Conservation (phyloP, 2,797 vertebrate genomes). For the Hipposideros larvatus region DNA sequence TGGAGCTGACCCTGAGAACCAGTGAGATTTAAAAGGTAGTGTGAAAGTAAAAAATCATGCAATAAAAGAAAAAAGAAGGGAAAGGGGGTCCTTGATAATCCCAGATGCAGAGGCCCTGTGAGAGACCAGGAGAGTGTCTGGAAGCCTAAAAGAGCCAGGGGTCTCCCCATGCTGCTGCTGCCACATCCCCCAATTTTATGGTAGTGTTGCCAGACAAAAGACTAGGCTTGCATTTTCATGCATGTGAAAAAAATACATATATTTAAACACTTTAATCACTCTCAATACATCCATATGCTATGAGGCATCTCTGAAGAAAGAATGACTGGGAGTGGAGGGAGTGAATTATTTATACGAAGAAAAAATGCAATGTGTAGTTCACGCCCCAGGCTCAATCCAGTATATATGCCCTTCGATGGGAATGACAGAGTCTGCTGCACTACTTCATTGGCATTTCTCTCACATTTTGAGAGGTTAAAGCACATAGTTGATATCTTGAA, state of each 20-base stretch:
- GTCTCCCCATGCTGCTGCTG: too few species aligned
- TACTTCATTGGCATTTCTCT: neutral
- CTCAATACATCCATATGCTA: neutral
- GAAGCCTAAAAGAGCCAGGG: neutral
- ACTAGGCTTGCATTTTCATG: neutral
- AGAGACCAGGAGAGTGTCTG: neutral
- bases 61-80: neutral
- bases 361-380: neutral
- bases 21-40: neutral
- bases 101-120: neutral
- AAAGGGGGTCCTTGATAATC: neutral
- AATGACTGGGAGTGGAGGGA: neutral
- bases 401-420: neutral
- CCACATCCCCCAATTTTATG: neutral
- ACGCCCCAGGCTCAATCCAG: neutral
- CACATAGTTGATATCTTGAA: neutral
- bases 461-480: neutral
- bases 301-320: neutral
- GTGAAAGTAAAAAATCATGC: neutral
- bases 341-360: neutral
- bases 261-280: neutral
- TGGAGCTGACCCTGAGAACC: neutral
- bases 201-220: neutral
- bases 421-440: neutral
- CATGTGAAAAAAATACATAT: neutral